Percentiles rank a stretch among this genome's conserved stretches.
These are phyloP conservation scores for Osmerus mordax DNA, from an alignment of 2,113 vertebrate genomes.

Conservation along the genomic window DNA sequence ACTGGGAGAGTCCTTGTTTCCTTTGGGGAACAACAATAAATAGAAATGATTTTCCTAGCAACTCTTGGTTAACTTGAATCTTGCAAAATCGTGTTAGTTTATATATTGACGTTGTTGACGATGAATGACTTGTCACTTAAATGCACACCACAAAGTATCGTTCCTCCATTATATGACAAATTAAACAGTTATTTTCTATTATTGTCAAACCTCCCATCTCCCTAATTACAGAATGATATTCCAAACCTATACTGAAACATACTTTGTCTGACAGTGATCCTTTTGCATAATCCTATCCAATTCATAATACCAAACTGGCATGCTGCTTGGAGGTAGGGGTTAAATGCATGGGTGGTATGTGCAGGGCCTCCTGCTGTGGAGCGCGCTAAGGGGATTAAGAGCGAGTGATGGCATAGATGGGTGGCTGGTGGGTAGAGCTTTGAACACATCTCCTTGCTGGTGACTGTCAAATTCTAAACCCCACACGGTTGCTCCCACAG, in stretches of 20 bases:
- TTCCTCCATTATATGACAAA: no score
- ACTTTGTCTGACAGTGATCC: constrained; percentile 56
- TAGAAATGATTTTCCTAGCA: no score
- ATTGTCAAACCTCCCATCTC: no score
- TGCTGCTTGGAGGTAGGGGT: constrained; percentile 11
- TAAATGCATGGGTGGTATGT: constrained; percentile 7
- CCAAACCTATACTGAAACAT: not conserved
- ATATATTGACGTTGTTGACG: no score
- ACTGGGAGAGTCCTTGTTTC: no score
- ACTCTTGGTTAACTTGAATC: no score
- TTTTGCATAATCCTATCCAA: constrained; percentile 57
- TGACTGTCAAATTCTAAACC: constrained; percentile 8
- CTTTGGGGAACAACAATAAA: no score
- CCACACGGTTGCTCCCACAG: not conserved
- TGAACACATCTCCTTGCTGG: constrained; percentile 22
- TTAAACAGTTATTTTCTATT: no score
- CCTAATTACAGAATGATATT: no score
- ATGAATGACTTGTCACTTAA: no score
- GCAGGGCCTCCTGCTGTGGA: not conserved
- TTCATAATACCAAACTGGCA: constrained; percentile 46
- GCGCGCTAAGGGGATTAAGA: not conserved
- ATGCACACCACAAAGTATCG: no score
- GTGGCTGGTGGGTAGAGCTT: constrained; percentile 39
- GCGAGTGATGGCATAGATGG: constrained; percentile 47
- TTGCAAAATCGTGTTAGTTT: no score